Percentiles rank a stretch among this genome's conserved stretches.
Conservation (phyloP, 2,797 vertebrate genomes). For the Megalops cyprinoides region DNA sequence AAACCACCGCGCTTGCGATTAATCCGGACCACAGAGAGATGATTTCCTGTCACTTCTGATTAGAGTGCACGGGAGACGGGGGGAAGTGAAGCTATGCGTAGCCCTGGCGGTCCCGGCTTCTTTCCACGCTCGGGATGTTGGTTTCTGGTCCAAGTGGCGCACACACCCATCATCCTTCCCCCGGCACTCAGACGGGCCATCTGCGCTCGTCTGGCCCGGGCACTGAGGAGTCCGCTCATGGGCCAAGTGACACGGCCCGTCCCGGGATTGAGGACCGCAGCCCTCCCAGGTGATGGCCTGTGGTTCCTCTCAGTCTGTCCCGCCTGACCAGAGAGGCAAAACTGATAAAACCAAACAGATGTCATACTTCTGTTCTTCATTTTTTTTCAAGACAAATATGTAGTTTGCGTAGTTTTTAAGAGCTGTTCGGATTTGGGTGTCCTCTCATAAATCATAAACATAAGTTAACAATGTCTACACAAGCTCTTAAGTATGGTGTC, state of each 20-base stretch:
- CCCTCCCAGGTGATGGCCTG: not conserved
- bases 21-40: not conserved
- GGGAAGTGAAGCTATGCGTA: not conserved
- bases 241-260: not conserved
- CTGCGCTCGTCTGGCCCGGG: slow-evolving; percentile 6
- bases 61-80: not conserved
- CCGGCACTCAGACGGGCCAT: not conserved
- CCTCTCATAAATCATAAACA: too few relatives aligned
- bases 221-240: not conserved
- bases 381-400: too few relatives aligned
- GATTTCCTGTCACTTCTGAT: not conserved
- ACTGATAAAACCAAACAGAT: slow-evolving; percentile 12
- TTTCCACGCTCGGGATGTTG: not conserved
- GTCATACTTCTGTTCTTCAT: not conserved
- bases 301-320: not conserved
- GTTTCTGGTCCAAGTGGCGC: not conserved
- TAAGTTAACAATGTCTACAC: too few relatives aligned
- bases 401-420: too few relatives aligned
- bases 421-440: not conserved
- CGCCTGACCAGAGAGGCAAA: too few relatives aligned
- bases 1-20: not conserved
- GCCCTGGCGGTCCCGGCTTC: slow-evolving; percentile 1
- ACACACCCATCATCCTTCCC: not conserved
- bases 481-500: too few relatives aligned
- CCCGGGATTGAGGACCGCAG: not conserved